Evolutionary conservation across 1,140 invertebrate genomes (phyloP).

Genomic region (Tetramorium parvispinum): DNA sequence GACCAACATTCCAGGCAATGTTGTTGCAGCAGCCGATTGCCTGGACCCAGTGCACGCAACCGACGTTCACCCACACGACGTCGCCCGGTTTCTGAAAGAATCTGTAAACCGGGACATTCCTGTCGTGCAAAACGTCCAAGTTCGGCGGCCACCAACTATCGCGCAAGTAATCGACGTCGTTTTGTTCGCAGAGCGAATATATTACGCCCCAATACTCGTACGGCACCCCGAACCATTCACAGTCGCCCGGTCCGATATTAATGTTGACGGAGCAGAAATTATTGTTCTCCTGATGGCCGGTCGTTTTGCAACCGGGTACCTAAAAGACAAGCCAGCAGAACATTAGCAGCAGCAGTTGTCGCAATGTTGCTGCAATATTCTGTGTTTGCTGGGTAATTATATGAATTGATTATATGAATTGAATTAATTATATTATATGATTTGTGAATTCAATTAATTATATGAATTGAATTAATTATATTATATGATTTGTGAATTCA

Average conservation of each 20-base stretch:
- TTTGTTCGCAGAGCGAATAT: conserved; percentile 95
- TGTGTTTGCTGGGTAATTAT: too few species aligned
- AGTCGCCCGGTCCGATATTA: conserved; percentile 99
- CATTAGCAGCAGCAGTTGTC: too few species aligned
- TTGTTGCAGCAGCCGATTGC: conserved; percentile 97
- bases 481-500: too few species aligned
- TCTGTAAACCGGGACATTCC: conserved; percentile 98
- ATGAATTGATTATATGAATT: too few species aligned
- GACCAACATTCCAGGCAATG: conserved; percentile 99
- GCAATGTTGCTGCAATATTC: too few species aligned
- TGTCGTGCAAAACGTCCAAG: conserved; percentile 96
- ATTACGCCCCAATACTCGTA: conserved; percentile 99
- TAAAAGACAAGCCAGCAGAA: conserved; percentile 11
- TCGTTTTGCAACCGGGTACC: conserved; percentile 96
- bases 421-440: too few species aligned
- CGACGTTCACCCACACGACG: conserved; percentile 99
- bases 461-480: too few species aligned
- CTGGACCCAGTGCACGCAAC: conserved; percentile 99
- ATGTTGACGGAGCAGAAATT: conserved; percentile 99
- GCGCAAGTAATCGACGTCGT: conserved; percentile 97
- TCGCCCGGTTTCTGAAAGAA: conserved; percentile 99
- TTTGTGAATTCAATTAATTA: too few species aligned
- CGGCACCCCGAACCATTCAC: conserved; percentile 99
- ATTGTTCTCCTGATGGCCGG: conserved; percentile 99
- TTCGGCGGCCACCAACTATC: conserved; percentile 99